phyloP scores from a whole-genome alignment of 2,797 vertebrate species.

The Channa striata region DNA sequence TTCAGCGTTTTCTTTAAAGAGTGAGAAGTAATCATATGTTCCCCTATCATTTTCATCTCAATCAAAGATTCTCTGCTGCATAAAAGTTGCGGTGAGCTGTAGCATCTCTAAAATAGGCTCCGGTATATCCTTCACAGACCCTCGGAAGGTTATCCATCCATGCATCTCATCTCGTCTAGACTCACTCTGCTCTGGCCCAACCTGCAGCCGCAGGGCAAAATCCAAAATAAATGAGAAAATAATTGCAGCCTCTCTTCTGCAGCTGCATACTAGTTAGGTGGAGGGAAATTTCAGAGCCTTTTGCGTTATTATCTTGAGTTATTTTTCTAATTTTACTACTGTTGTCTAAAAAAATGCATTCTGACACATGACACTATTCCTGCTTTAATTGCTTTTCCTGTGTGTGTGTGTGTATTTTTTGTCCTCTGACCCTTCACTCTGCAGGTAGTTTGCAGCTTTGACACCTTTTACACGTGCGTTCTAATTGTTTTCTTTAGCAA shows the following conservation, averaged over 20 bases:
- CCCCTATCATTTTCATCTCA: not conserved
- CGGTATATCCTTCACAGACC: conserved; percentile 45
- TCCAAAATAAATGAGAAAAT: conserved; percentile 36
- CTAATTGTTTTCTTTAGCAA: not conserved
- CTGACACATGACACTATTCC: conserved; percentile 15
- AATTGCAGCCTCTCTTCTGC: conserved; percentile 25
- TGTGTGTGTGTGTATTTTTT: conserved; percentile 5
- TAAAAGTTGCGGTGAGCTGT: conserved; percentile 3
- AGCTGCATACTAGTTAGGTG: not conserved
- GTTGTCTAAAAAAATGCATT: conserved; percentile 10
- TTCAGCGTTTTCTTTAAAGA: conserved; percentile 8
- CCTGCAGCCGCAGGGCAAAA: conserved; percentile 20
- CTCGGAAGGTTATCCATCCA: conserved; percentile 53
- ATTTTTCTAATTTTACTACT: conserved; percentile 6
- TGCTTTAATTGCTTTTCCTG: conserved; percentile 26
- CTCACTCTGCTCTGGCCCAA: conserved; percentile 33
- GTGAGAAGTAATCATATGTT: not conserved
- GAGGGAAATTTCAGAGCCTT: conserved; percentile 4
- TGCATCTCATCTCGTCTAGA: conserved; percentile 53
- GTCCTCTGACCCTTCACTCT: conserved; percentile 1
- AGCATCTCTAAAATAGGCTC: conserved; percentile 9
- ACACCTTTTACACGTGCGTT: not conserved
- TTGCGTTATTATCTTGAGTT: not conserved
- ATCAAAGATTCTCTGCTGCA: conserved; percentile 21
- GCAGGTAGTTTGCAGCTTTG: conserved; percentile 16